Evolutionary conservation across 2,888 invertebrate species (phyloP).

Genomic region (Pseudolycoriella hygida): DNA sequence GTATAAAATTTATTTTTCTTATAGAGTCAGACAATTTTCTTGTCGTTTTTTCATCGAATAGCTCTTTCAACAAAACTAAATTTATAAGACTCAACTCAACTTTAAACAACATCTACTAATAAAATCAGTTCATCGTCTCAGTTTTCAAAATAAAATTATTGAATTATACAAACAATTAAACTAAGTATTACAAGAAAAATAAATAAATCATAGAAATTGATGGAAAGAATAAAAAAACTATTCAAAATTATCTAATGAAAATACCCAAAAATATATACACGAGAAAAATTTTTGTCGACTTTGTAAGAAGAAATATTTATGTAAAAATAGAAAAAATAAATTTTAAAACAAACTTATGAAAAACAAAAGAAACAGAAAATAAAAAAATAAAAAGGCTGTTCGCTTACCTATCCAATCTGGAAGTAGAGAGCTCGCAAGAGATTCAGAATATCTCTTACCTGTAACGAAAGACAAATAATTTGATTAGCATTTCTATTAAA

Average conservation of each 20-base stretch:
- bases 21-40: too few species aligned
- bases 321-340: constrained; percentile 18
- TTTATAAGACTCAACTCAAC: too few species aligned
- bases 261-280: constrained; percentile 11
- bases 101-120: too few species aligned
- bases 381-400: constrained; percentile 8
- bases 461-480: constrained; percentile 13
- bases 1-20: too few species aligned
- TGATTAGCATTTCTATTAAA: too few species aligned
- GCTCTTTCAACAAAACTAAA: too few species aligned
- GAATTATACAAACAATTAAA: too few species aligned
- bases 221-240: constrained; percentile 12
- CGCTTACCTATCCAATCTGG: constrained; percentile 33
- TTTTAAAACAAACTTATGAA: constrained; percentile 11
- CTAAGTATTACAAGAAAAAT: constrained; percentile 12
- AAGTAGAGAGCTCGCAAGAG: constrained; percentile 32
- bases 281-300: constrained; percentile 21
- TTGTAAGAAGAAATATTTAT: constrained; percentile 31
- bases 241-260: constrained; percentile 13
- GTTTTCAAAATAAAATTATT: too few species aligned
- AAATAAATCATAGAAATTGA: constrained; percentile 12
- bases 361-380: constrained; percentile 14
- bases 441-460: constrained; percentile 34
- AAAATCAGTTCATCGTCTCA: too few species aligned
- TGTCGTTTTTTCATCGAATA: too few species aligned